Base-by-base conservation (phyloP, 2,113 vertebrate genomes). In the Dasyurus viverrinus region DNA sequence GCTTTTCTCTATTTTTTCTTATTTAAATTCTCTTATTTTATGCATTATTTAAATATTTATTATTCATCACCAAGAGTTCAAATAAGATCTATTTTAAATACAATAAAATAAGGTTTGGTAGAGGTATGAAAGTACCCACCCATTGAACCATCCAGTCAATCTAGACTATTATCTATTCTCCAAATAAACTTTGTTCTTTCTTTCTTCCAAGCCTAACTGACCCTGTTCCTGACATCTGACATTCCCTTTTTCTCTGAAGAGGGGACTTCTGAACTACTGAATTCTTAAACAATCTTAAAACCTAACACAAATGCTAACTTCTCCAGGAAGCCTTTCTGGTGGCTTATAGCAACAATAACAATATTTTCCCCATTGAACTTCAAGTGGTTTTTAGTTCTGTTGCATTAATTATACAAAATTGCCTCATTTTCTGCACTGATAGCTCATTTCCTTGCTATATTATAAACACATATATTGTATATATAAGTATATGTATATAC, bases 301-400 rank as follows among this genome's bases (percentile, higher is more conserved):
- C 50, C 57, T 53, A 89, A 16, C 48, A 47, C 89, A 92, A 89
- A 42, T 48, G 12, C 48, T 48, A 94, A 30, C 53, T 84, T 89
- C n/a, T 68, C 60, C 53, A 14, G 7, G 52, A 95, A 92, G 22
- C 46, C 92, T 55, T 91, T 54, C 14, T 96, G 25, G 30, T 48
- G 9, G 2, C 89, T 60, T 93, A 94, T 54, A 53, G 90, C 91
- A 92, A 46, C 97, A 84, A 90, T 53, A 94, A 95, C 19, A 24
- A 90, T 8, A 89, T 46, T 76, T 22, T 94, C 26, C 52, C 89
- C 55, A 55, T 91, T 95, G 53, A 95, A 42, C 24, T 68, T 68
- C 30, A 36, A 16, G 16, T 68, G 30, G 60, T 68, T 36, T 68
- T 68, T 68, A 36, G 12, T 68, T 36, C 60, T 36, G 16, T 68